Evolutionary conservation across 2,797 vertebrate genomes (phyloP).

Genomic region (Melanotaenia pygmaea): DNA sequence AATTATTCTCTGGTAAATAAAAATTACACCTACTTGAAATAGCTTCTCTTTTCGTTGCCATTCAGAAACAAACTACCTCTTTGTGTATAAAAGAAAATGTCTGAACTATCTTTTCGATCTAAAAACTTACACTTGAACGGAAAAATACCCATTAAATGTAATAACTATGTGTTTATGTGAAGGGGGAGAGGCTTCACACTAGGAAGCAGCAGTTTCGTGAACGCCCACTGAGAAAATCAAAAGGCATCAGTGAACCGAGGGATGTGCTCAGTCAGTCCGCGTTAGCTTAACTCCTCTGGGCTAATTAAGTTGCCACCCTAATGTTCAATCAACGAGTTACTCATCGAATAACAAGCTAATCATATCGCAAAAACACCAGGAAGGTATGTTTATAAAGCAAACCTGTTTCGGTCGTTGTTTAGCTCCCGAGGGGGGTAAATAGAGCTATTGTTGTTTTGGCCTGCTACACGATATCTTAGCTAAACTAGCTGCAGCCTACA

Average conservation of each 20-base stretch:
- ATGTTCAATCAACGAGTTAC: neutral
- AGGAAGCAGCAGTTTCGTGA: slow-evolving; percentile 15
- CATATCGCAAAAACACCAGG: neutral
- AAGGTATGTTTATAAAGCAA: neutral
- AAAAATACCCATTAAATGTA: neutral
- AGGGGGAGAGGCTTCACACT: slow-evolving; percentile 6
- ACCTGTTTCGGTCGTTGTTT: neutral
- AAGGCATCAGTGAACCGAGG: slow-evolving; percentile 18
- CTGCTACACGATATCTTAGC: slow-evolving; percentile 51
- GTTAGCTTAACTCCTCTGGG: slow-evolving; percentile 14
- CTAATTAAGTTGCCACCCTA: slow-evolving; percentile 10
- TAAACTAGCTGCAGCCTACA: slow-evolving; percentile 36
- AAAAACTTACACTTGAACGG: neutral
- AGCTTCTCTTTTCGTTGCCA: neutral
- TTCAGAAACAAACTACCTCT: neutral
- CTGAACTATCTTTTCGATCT: neutral
- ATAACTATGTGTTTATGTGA: too few relatives aligned
- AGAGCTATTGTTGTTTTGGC: slow-evolving; percentile 52
- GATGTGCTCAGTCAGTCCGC: slow-evolving; percentile 29
- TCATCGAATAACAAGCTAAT: neutral
- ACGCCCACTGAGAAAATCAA: slow-evolving; percentile 53
- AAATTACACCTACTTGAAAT: neutral
- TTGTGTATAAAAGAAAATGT: neutral
- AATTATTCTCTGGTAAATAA: neutral
- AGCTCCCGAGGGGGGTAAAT: slow-evolving; percentile 14